Conservation (phyloP, 1,140 invertebrate species). For the Drosophila pandora region DNA sequence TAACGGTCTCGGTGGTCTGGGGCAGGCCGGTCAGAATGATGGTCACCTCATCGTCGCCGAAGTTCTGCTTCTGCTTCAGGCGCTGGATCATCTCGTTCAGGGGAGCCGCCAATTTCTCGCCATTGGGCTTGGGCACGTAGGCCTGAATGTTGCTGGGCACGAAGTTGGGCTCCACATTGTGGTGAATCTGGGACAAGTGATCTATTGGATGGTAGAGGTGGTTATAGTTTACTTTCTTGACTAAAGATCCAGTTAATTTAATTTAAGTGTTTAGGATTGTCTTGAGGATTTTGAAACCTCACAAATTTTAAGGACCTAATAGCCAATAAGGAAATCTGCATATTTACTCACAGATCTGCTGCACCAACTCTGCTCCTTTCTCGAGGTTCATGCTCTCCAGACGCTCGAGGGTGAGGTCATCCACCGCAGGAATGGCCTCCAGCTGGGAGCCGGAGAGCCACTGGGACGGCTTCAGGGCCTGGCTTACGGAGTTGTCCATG, state of each 20-base stretch:
- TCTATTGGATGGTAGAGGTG: constrained; percentile 22
- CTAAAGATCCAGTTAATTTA: too few relatives aligned
- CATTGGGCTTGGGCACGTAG: constrained; percentile 69
- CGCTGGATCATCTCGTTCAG: constrained; percentile 65
- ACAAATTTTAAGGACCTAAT: too few relatives aligned
- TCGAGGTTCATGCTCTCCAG: background rate
- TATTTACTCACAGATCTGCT: background rate
- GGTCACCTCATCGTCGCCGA: constrained; percentile 77
- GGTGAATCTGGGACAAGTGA: constrained; percentile 72
- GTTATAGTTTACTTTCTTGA: background rate
- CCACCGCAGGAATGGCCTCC: constrained; percentile 1
- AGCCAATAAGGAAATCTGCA: too few relatives aligned
- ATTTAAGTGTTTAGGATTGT: too few relatives aligned
- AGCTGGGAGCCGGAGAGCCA: constrained; percentile 1
- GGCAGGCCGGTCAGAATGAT: constrained; percentile 76
- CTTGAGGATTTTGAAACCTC: too few relatives aligned
- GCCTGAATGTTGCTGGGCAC: constrained; percentile 35
- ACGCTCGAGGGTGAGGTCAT: constrained; percentile 4
- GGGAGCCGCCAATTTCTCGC: constrained; percentile 66
- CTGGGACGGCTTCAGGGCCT: constrained; percentile 4
- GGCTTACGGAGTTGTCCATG: constrained; percentile 1
- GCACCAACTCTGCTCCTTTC: background rate
- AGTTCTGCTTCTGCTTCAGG: constrained; percentile 64
- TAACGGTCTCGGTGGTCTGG: constrained; percentile 37
- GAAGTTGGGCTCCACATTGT: constrained; percentile 15